Evolutionary conservation across 2,113 vertebrate species (phyloP).

Genomic region (Rattus rattus): DNA sequence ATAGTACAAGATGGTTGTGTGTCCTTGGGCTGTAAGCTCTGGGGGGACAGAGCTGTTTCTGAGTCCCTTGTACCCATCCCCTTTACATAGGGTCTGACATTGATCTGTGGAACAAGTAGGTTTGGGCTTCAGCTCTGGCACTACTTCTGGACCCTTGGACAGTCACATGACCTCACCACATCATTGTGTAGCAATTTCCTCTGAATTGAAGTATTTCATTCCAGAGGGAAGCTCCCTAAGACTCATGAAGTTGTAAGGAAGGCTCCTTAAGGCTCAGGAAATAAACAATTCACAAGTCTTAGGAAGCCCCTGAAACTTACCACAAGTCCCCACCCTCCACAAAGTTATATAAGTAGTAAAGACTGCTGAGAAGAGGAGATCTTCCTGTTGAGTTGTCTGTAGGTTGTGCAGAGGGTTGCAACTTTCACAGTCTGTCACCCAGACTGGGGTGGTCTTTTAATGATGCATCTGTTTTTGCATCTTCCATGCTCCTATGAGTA

Average conservation of each 20-base stretch:
- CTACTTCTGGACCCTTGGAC: background rate
- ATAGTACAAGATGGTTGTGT: background rate
- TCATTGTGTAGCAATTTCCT: background rate
- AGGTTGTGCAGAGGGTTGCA: background rate
- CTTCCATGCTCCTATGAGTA: background rate
- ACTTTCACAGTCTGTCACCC: background rate
- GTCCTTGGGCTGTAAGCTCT: background rate
- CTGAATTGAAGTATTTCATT: background rate
- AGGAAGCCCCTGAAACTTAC: background rate
- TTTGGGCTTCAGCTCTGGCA: background rate
- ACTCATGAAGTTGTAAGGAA: background rate
- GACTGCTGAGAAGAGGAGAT: background rate
- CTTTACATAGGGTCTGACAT: background rate
- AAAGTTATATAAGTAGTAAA: background rate
- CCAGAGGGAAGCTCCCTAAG: background rate
- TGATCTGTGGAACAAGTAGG: background rate
- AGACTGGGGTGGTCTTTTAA: background rate
- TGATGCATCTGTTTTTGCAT: background rate
- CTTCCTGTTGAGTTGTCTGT: background rate
- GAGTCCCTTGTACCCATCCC: background rate
- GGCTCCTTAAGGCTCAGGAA: background rate
- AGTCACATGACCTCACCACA: background rate
- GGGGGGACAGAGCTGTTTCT: background rate
- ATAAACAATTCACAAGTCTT: background rate
- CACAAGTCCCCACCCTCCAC: background rate